These are phyloP conservation scores for Mimachlamys varia DNA, from an alignment of 2,888 invertebrate genomes.

Conservation along the genomic window DNA sequence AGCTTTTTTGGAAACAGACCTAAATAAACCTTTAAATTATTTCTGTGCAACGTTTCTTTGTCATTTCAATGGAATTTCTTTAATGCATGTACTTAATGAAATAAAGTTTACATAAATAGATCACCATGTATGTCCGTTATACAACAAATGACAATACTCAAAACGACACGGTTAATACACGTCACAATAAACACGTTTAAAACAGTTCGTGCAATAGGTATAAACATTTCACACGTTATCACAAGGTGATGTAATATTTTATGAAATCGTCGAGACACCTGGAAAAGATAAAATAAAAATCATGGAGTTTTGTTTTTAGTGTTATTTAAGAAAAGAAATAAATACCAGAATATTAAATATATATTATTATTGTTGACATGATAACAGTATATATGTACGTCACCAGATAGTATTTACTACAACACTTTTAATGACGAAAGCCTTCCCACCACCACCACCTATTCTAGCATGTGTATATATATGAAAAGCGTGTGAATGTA, in stretches of 20 bases:
- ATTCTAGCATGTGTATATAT: not conserved
- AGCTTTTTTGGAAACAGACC: no score
- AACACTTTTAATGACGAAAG: no score
- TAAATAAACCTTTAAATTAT: no score
- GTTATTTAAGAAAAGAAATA: not conserved
- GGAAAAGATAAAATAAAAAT: not conserved
- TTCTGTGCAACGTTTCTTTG: no score
- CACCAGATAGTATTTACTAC: not conserved
- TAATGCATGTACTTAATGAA: no score
- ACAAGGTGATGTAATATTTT: not conserved
- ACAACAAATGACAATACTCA: no score
- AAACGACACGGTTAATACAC: no score
- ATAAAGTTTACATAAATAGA: no score
- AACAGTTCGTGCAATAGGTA: not conserved
- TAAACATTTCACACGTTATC: not conserved
- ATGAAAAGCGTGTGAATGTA: no score
- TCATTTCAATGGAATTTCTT: no score
- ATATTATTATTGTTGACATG: not conserved
- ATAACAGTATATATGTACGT: not conserved
- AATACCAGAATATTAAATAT: not conserved
- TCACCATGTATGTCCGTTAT: no score
- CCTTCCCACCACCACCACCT: conserved; percentile 19
- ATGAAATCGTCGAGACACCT: not conserved
- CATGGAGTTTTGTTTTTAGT: not conserved
- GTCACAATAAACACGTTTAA: no score